phyloP scores from a whole-genome alignment of 2,888 invertebrate genomes.

The Melanophora roralis region DNA sequence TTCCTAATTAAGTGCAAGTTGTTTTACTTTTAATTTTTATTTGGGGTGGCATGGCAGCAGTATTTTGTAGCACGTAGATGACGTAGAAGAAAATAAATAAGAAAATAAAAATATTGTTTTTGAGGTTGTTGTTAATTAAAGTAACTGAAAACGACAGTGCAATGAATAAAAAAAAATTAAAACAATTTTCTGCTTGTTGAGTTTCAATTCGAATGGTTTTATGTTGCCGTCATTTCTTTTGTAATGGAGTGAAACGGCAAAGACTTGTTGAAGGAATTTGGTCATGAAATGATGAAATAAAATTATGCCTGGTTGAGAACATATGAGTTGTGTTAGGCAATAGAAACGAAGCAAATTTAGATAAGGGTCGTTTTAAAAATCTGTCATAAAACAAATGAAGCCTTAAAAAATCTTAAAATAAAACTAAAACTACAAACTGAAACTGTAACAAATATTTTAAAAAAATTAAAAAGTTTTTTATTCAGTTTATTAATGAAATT shows the following conservation, averaged over 20 bases:
- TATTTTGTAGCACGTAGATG: not conserved
- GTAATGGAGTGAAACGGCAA: not conserved
- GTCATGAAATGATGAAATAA: no score
- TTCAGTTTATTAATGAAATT: no score
- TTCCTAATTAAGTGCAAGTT: conserved; percentile 2
- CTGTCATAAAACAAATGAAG: no score
- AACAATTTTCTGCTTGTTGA: conserved; percentile 48
- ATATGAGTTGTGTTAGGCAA: no score
- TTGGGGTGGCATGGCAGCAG: not conserved
- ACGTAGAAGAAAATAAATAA: not conserved
- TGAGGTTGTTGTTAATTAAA: not conserved
- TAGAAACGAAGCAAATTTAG: no score
- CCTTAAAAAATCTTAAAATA: no score
- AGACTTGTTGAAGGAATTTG: no score
- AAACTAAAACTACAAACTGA: no score
- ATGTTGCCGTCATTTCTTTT: not conserved
- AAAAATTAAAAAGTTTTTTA: no score
- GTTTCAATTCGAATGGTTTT: conserved; percentile 31
- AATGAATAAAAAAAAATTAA: not conserved
- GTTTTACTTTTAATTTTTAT: not conserved
- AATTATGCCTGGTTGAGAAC: no score
- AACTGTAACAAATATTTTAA: no score
- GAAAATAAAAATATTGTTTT: not conserved
- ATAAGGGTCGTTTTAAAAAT: no score
- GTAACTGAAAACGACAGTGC: not conserved